A percentile compares a stretch with the other conserved stretches of the same genome.
Conservation (phyloP, 2,797 vertebrate species). For the Lepus oiostolus region DNA sequence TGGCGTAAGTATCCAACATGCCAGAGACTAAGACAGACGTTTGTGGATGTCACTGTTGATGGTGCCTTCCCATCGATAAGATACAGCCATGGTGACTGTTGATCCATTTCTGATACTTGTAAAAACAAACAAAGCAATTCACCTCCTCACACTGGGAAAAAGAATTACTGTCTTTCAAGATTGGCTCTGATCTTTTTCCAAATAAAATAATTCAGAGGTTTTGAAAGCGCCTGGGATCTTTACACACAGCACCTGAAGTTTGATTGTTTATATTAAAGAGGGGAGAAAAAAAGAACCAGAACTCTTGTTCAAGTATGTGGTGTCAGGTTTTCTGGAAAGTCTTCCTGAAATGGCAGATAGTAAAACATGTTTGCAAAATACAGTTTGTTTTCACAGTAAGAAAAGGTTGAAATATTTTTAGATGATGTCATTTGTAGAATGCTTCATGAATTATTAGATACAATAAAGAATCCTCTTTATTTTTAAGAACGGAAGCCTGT, state of each 20-base stretch:
- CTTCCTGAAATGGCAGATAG: constrained; percentile 90
- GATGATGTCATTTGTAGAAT: constrained; percentile 93
- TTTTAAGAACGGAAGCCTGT: neutral
- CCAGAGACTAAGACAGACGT: constrained; percentile 88
- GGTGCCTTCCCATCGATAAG: constrained; percentile 84
- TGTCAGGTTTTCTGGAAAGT: constrained; percentile 89
- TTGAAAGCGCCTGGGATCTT: constrained; percentile 94
- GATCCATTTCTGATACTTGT: constrained; percentile 91
- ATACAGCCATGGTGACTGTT: constrained; percentile 90
- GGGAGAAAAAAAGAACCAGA: constrained; percentile 86
- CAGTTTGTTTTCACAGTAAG: constrained; percentile 92
- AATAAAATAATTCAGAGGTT: constrained; percentile 94
- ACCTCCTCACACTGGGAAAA: constrained; percentile 91
- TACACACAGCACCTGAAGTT: constrained; percentile 88
- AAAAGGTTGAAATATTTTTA: constrained; percentile 90
- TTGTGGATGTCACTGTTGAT: constrained; percentile 89
- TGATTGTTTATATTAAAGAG: constrained; percentile 90
- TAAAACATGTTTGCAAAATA: constrained; percentile 86
- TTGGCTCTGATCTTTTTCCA: constrained; percentile 94
- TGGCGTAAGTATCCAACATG: constrained; percentile 91
- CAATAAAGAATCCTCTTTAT: neutral
- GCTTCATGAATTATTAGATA: constrained; percentile 87
- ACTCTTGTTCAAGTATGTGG: constrained; percentile 90
- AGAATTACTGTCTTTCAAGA: constrained; percentile 95
- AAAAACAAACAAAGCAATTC: constrained; percentile 92